Conservation (phyloP, 2,797 vertebrate species). For the Ceryle rudis region DNA sequence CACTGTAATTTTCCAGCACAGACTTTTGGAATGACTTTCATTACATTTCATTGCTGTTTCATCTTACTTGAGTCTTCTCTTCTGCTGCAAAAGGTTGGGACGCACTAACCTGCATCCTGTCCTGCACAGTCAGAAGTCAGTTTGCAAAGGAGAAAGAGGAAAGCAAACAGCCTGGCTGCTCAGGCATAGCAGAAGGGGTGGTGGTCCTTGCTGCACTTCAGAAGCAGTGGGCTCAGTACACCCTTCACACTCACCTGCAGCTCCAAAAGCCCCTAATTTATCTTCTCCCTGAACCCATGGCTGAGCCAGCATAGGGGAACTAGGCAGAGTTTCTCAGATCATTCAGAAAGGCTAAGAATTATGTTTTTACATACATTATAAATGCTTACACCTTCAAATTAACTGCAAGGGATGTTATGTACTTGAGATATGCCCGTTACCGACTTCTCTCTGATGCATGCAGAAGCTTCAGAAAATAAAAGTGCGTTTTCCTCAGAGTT, state of each 20-base stretch:
- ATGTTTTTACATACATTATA: conserved; percentile 48
- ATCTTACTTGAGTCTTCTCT: background rate
- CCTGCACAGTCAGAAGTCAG: background rate
- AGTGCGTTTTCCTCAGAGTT: background rate
- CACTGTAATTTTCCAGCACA: background rate
- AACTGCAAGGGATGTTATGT: background rate
- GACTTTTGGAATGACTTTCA: background rate
- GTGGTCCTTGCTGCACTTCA: background rate
- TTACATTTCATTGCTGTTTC: background rate
- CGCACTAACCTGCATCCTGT: background rate
- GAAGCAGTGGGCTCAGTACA: rapidly evolving
- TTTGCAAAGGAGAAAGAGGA: background rate
- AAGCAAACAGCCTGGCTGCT: background rate
- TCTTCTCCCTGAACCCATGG: background rate
- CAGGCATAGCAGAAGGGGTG: rapidly evolving
- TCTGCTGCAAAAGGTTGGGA: background rate
- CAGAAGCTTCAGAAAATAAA: conserved; percentile 4
- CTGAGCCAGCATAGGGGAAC: background rate
- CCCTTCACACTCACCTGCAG: background rate
- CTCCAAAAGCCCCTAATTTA: background rate
- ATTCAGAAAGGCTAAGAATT: conserved; percentile 6
- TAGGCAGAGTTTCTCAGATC: background rate
- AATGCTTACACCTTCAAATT: background rate
- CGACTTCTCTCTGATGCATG: background rate
- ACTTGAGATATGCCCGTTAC: background rate